A percentile compares a stretch with the other conserved stretches of the same genome.
Evolutionary conservation across 1,140 invertebrate genomes (phyloP).

Genomic region (Musca domestica): DNA sequence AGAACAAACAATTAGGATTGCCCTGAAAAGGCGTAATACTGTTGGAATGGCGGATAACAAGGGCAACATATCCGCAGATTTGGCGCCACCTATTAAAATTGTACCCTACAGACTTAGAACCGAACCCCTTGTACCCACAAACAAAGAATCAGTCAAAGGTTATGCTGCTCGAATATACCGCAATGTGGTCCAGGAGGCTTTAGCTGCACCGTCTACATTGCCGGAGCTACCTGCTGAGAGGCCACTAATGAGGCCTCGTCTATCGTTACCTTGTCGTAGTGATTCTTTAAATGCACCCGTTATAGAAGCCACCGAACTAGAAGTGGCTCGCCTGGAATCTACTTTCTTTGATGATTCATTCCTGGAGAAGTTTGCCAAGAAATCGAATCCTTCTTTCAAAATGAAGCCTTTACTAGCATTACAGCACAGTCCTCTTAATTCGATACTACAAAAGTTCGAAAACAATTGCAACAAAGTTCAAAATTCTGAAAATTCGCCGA

Average conservation of each 20-base stretch:
- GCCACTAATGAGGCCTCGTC: constrained; percentile 44
- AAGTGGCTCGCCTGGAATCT: constrained; percentile 27
- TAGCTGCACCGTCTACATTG: constrained; percentile 40
- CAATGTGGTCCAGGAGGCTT: constrained; percentile 34
- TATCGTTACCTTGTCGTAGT: constrained; percentile 34
- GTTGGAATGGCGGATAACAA: constrained; percentile 15
- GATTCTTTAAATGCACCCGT: constrained; percentile 30
- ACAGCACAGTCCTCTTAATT: constrained; percentile 24
- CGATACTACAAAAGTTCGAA: constrained; percentile 26
- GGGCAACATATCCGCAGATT: neutral
- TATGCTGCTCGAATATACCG: constrained; percentile 7
- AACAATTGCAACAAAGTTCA: constrained; percentile 6
- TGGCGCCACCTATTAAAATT: constrained; percentile 7
- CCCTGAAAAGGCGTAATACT: constrained; percentile 23
- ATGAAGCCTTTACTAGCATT: constrained; percentile 25
- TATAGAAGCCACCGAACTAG: constrained; percentile 26
- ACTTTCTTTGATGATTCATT: constrained; percentile 38
- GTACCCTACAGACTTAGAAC: constrained; percentile 7
- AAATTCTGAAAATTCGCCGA: too few species aligned
- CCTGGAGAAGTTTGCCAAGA: constrained; percentile 46
- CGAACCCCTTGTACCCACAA: neutral
- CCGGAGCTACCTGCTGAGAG: constrained; percentile 46
- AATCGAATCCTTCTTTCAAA: constrained; percentile 16
- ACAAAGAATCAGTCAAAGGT: neutral
- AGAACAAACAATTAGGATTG: constrained; percentile 4